Evolutionary conservation across 2,888 invertebrate species (phyloP).

Genomic region (Vesta saturnalis): DNA sequence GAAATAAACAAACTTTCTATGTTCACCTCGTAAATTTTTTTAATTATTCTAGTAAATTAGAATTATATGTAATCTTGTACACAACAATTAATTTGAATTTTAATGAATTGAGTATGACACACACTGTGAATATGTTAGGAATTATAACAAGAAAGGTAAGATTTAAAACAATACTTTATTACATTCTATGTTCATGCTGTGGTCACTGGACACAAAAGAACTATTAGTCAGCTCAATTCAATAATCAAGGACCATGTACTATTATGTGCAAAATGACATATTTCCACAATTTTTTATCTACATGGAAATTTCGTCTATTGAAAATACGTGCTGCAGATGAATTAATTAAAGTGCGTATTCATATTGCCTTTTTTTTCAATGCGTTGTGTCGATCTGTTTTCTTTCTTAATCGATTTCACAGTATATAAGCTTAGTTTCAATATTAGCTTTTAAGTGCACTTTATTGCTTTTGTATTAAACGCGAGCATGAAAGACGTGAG

Average conservation of each 20-base stretch:
- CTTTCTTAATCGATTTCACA: too few species aligned
- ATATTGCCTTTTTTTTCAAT: too few species aligned
- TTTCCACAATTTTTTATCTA: background rate
- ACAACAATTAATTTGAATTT: constrained; percentile 5
- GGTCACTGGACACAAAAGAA: constrained; percentile 12
- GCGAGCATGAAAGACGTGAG: too few species aligned
- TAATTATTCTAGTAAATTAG: too few species aligned
- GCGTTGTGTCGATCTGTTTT: too few species aligned
- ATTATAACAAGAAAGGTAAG: constrained; percentile 10
- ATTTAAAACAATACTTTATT: constrained; percentile 13
- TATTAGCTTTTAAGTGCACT: too few species aligned
- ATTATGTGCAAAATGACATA: background rate
- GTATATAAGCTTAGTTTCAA: too few species aligned
- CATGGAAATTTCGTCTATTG: too few species aligned
- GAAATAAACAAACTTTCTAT: too few species aligned
- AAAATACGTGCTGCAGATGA: background rate
- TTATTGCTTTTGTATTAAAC: too few species aligned
- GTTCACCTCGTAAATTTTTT: too few species aligned
- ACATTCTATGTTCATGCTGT: constrained; percentile 15
- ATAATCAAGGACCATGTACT: constrained; percentile 12
- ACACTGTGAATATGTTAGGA: constrained; percentile 6
- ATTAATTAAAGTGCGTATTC: too few species aligned
- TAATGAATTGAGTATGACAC: constrained; percentile 8
- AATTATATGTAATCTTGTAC: background rate
- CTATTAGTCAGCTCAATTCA: constrained; percentile 8